Base-by-base conservation (phyloP, 2,113 vertebrate species). In the Nestor notabilis region DNA sequence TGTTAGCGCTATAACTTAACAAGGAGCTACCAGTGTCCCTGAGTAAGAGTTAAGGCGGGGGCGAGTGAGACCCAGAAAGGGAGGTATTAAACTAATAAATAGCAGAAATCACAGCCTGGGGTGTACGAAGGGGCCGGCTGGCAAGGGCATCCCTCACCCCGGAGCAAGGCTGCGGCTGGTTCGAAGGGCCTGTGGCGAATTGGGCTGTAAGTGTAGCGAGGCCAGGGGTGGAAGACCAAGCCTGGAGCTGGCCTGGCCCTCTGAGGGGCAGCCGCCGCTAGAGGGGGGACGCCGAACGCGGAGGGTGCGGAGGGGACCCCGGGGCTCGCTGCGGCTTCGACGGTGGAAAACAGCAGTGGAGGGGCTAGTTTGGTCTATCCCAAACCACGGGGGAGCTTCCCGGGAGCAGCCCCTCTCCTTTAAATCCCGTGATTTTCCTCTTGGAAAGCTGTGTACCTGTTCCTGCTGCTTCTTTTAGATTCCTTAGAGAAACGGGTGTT, bases 361-460 rank as follows among this genome's bases (percentile, higher is more conserved):
- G 15, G 8, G 23, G 7, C 15, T 20, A n/a, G 17, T 27, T 63
- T 0, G 0, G 6, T 47, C 41, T 65, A 9, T 20, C 5, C 17
- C 16, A 46, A 53, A 31, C 10, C 52, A 35, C 8, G 4, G 39
- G 29, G 2, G 9, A 27, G 20, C 21, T 52, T 72, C 39, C 3
- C 6, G 10, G 21, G 14, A 43, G 28, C 14, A 70, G 15, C 15
- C 21, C 2, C 9, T 37, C 28, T 60, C 13, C 61, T 46, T 64
- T 11, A 61, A 65, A 69, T 41, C 21, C 11, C 16, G 21, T 9
- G 17, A 9, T 83, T 65, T 76, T 63, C 29, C 43, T 3, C 39
- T 82, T 63, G 27, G 58, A 39, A 89, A 61, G 8, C 55, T 50
- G 17, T 10, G 16, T 74, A 8, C 65, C 50, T 44, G 23, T 14